Base-by-base conservation (phyloP, 2,797 vertebrate genomes). In the Moxostoma hubbsi region DNA sequence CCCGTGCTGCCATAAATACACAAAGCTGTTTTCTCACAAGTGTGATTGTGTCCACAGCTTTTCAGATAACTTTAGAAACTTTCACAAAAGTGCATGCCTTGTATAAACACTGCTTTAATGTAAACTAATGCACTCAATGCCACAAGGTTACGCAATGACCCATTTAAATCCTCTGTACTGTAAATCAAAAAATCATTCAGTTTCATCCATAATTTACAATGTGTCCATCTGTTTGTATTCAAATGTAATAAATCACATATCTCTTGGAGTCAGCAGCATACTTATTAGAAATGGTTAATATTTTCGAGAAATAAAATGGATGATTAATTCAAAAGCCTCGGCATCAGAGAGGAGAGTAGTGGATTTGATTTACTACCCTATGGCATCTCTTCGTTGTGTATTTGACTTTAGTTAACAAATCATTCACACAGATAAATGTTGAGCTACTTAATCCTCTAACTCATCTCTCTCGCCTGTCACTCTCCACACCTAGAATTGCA, bases 1-100 rank as follows among this genome's bases (percentile, higher is more conserved):
- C 70, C 18, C 57, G 36, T 47, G 7, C 45, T 72, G 51, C 77
- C 81, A 82, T 80, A 67, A 71, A 70, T 69, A 80, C 73, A 80
- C 81, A 78, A 78, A 79, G 73, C 62, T 75, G 65, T 85, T 85
- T 85, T 81, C 61, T 63, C 65, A 65, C 18, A 10, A 77, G 16
- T 53, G 7, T 47, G 77, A 75, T 67, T 75, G 55, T 69, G 57
- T 69, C 67, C 80, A 73, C 65, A 13, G 77, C 46, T 83, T 54
- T 12, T 45, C 77, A 18, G 10, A 54, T 70, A 80, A 66, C 53
- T 69, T 61, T 62, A 8, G 6, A 69, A 69, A 75, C 61, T 65
- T 45, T 54, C 11, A 6, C 13, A 51, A 53, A 13, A 59, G 15
- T 9, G 9, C 10, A 13, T 8, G 46, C n/a, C 12, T 51, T 77